These are phyloP conservation scores for Cepphus grylle DNA, from an alignment of 2,113 vertebrate genomes.

Conservation along the genomic window DNA sequence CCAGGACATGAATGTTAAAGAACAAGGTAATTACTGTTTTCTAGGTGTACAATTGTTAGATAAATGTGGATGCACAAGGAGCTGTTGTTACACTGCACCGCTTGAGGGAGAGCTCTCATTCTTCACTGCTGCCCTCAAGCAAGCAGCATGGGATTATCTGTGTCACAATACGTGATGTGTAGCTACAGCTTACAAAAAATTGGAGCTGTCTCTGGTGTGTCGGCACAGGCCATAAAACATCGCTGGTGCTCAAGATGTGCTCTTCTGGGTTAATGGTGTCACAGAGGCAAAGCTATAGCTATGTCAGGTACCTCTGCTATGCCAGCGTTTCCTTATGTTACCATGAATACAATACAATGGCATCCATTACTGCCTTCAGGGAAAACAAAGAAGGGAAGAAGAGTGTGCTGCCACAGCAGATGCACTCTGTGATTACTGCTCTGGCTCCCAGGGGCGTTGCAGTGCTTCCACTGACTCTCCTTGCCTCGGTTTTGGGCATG, in stretches of 20 bases:
- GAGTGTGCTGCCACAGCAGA: not conserved
- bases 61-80: not conserved
- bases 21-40: not conserved
- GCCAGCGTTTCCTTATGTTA: not conserved
- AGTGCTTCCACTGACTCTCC: not conserved
- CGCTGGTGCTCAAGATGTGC: not conserved
- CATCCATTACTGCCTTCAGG: not conserved
- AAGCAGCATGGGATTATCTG: not conserved
- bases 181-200: not conserved
- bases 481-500: not conserved
- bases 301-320: not conserved
- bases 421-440: not conserved
- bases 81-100: not conserved
- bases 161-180: not conserved
- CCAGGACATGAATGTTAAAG: not conserved
- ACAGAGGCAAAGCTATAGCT: not conserved
- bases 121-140: not conserved
- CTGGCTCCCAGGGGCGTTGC: not conserved
- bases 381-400: not conserved
- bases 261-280: not conserved
- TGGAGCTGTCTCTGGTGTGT: not conserved
- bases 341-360: accelerated
- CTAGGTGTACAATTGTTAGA: not conserved
- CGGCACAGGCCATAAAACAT: not conserved
- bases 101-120: not conserved